phyloP scores from a whole-genome alignment of 2,113 vertebrate genomes.

The Oriolus oriolus region DNA sequence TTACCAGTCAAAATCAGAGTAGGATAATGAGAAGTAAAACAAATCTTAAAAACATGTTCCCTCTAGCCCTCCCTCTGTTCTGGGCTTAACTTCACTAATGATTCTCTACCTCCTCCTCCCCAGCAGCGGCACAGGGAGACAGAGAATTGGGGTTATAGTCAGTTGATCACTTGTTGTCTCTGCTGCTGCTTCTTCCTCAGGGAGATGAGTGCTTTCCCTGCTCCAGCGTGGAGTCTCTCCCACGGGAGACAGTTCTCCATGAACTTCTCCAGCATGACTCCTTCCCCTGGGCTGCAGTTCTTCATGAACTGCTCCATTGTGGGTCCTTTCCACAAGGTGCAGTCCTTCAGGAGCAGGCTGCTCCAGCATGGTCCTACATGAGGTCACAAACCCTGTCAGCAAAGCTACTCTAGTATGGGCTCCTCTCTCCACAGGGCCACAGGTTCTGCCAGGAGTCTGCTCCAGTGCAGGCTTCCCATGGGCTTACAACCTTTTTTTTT shows the following conservation, averaged over 20 bases:
- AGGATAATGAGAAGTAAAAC: background rate
- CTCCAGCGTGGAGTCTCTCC: rapidly evolving
- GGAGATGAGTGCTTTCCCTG: background rate
- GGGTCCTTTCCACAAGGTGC: background rate
- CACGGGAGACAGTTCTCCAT: background rate
- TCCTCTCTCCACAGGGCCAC: background rate
- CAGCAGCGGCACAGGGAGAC: background rate
- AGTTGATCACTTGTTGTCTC: background rate
- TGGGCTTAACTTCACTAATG: background rate
- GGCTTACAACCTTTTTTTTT: too few relatives aligned
- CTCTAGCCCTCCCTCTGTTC: background rate
- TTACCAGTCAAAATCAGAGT: background rate
- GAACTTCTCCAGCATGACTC: background rate
- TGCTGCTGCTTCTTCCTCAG: background rate
- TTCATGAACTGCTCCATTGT: background rate
- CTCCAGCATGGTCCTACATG: rapidly evolving
- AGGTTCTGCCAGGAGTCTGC: too few relatives aligned
- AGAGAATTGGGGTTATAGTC: background rate
- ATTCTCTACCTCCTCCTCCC: background rate
- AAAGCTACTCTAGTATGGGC: background rate
- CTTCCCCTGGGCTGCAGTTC: background rate
- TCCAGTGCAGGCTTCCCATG: rapidly evolving
- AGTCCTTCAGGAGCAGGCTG: background rate
- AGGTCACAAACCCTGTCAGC: background rate
- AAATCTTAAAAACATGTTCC: background rate